Base-by-base conservation (phyloP, 2,797 vertebrate species). In the Onychomys arenicola region DNA sequence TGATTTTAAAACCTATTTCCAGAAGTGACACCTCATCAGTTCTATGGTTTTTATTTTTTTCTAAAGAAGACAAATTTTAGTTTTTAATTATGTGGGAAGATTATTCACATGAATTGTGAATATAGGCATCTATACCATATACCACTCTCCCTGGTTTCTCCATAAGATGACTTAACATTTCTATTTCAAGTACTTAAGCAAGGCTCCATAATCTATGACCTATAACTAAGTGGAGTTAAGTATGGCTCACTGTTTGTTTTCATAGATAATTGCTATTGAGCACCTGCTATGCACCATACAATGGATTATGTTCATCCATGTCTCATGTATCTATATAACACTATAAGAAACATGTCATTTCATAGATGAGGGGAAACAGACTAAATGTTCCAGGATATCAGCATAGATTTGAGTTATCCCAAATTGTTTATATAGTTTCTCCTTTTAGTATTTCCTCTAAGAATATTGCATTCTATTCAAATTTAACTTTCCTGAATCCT, bases 401-500 rank as follows among this genome's bases (percentile, higher is more conserved):
- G 65, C 9, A 83, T 67, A 81, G 34, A 3, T 69, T 73, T 61
- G 8, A 92, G 32, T 81, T 29, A 76, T 84, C 57, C 19, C 40
- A 46, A 89, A 77, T 87, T 65, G 46, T 32, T 81, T 88, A 55
- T 65, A n/a, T 69, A 25, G 46, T 32, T 16, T 46, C 11, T 37
- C 16, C 21, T 59, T 82, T 85, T 85, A 14, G 6, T 27, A 16
- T 91, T 93, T 81, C 11, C 40, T 93, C 32, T 34, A 86, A 83
- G 23, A 94, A 85, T 92, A 69, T 93, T 90, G 65, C 71, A 52
- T 93, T 80, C 10, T 89, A 29, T 90, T 93, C 63, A 77, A 73
- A 85, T 34, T 11, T 11, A 85, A 90, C 17, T 63, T 27, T 84
- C n/a, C 6, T 14, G 63, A 63, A 69, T 93, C 61, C 27, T 25